A percentile compares a stretch with the other conserved stretches of the same genome.
These are phyloP conservation scores for Aramus guarauna DNA, from an alignment of 2,113 vertebrate genomes.

Conservation along the genomic window DNA sequence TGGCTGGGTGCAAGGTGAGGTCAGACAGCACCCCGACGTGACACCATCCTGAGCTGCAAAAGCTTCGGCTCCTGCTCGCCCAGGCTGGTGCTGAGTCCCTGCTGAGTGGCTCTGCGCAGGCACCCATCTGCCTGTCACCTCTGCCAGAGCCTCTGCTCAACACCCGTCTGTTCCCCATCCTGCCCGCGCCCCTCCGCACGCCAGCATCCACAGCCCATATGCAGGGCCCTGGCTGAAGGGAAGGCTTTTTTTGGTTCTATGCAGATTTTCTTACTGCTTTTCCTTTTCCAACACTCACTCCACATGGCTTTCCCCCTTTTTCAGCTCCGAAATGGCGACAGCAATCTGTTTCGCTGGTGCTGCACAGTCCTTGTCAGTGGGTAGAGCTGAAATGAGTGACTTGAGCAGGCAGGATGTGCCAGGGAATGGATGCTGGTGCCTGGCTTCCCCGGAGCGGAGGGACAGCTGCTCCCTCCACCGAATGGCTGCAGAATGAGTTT, in stretches of 20 bases:
- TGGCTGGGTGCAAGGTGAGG: not conserved
- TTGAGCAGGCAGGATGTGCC: conserved; percentile 1
- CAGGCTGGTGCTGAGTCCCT: not conserved
- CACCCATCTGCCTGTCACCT: not conserved
- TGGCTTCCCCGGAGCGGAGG: not conserved
- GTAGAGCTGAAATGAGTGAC: not conserved
- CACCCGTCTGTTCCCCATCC: not conserved
- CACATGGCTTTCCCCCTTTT: not conserved
- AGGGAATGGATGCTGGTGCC: not conserved
- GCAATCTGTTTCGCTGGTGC: conserved; percentile 6
- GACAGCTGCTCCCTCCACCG: conserved; percentile 2
- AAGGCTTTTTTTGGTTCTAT: not conserved
- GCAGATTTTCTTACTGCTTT: not conserved
- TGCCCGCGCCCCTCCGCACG: fast-evolving
- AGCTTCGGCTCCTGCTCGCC: not conserved
- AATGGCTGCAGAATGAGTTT: not conserved
- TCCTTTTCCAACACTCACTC: not conserved
- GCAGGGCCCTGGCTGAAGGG: not conserved
- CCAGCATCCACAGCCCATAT: not conserved
- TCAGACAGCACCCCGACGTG: fast-evolving
- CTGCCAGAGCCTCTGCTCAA: not conserved
- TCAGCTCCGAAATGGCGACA: not conserved
- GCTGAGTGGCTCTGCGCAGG: not conserved
- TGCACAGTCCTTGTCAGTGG: not conserved
- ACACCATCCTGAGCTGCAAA: fast-evolving